phyloP scores from a whole-genome alignment of 92 coral and sea anemone genomes.

The Hydrozoanthus gracilis region DNA sequence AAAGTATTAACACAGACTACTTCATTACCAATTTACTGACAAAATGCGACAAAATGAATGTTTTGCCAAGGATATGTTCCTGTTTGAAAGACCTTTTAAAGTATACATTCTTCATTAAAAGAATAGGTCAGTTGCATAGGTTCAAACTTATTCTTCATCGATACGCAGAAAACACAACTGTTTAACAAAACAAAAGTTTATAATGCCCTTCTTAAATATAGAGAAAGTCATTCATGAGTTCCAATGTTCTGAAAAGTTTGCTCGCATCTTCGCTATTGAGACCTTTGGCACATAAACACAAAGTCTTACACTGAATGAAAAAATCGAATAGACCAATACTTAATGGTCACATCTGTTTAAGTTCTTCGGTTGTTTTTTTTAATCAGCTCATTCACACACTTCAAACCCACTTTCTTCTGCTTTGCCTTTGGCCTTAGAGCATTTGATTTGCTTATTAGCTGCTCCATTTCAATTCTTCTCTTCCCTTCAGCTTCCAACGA shows the following conservation, averaged over 20 bases:
- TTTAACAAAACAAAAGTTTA: constrained; percentile 27
- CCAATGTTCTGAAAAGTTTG: constrained; percentile 42
- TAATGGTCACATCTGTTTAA: constrained; percentile 25
- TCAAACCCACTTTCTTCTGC: constrained; percentile 26
- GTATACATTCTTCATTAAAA: constrained; percentile 26
- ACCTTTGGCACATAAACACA: constrained; percentile 29
- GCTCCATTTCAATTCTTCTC: constrained; percentile 16
- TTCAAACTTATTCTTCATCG: constrained; percentile 19
- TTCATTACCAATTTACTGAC: constrained; percentile 6
- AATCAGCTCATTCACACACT: constrained; percentile 20
- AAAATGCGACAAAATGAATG: constrained; percentile 16
- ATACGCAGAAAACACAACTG: constrained; percentile 22
- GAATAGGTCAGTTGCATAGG: constrained; percentile 24
- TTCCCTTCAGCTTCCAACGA: constrained; percentile 15
- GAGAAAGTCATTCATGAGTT: constrained; percentile 31
- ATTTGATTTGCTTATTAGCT: constrained; percentile 11
- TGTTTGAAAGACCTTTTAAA: constrained; percentile 26
- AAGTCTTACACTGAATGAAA: constrained; percentile 30
- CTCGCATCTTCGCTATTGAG: constrained; percentile 22
- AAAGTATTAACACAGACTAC: constrained; percentile 10
- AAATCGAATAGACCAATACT: constrained; percentile 12
- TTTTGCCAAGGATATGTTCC: constrained; percentile 8
- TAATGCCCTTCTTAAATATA: constrained; percentile 28
- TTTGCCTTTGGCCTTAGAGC: too few relatives aligned
- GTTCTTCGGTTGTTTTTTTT: constrained; percentile 13